Conservation (phyloP, 2,888 invertebrate species). For the Caenorhabditis sp. region DNA sequence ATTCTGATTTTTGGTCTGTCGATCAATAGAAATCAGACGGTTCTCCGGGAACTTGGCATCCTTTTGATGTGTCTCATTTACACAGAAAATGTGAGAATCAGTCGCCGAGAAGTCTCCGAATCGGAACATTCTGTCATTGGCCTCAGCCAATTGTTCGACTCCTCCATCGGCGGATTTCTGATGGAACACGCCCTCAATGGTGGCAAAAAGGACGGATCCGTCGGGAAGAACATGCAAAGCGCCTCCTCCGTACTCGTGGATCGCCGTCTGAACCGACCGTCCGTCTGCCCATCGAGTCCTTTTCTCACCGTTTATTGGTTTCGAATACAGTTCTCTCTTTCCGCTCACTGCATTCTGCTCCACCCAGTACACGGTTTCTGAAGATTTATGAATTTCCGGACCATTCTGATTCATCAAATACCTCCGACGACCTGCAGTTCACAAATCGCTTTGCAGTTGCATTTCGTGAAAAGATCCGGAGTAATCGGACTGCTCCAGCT, state of each 20-base stretch:
- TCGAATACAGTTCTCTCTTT: conserved; percentile 68
- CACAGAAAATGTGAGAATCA: conserved; percentile 56
- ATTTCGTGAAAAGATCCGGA: conserved; percentile 70
- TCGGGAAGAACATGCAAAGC: conserved; percentile 81
- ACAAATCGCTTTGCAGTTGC: conserved; percentile 74
- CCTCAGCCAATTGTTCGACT: conserved; percentile 52
- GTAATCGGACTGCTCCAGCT: conserved; percentile 75
- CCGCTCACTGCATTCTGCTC: conserved; percentile 74
- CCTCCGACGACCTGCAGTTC: conserved; percentile 70
- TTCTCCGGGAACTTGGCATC: conserved; percentile 65
- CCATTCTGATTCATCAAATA: no score
- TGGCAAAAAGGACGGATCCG: conserved; percentile 75
- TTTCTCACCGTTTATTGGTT: conserved; percentile 26
- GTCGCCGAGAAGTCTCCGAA: conserved; percentile 64
- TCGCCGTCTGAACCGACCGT: conserved; percentile 70
- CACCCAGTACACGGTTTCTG: conserved; percentile 73
- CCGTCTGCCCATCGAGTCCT: conserved; percentile 67
- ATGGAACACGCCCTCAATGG: conserved; percentile 64
- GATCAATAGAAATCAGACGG: conserved; percentile 65
- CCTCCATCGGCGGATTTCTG: conserved; percentile 50
- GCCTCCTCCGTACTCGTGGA: conserved; percentile 85
- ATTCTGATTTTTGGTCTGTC: conserved; percentile 49
- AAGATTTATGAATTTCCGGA: no score
- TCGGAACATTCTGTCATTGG: conserved; percentile 54
- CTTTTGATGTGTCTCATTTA: conserved; percentile 58